Evolutionary conservation across 2,113 vertebrate species (phyloP).

Genomic region (Alethe castanea): DNA sequence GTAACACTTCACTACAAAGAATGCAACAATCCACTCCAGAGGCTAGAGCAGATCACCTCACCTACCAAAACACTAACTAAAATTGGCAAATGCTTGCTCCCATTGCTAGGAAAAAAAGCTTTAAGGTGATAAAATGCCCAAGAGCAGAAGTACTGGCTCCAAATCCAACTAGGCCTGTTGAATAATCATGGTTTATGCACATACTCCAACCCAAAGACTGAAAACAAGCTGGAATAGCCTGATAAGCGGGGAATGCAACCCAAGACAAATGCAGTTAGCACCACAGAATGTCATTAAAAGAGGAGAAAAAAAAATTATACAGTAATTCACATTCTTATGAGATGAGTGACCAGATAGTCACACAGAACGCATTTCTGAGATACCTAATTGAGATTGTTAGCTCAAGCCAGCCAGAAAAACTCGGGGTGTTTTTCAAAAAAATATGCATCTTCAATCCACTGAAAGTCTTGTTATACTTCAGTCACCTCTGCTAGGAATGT

Average conservation of each 20-base stretch:
- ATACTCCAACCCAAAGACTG: background rate
- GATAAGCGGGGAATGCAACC: constrained; percentile 7
- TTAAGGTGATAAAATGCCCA: background rate
- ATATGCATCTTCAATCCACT: background rate
- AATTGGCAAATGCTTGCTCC: background rate
- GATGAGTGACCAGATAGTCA: background rate
- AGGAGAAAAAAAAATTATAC: background rate
- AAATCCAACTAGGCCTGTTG: background rate
- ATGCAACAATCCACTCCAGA: background rate
- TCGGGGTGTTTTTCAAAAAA: background rate
- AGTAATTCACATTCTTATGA: background rate
- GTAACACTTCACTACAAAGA: background rate
- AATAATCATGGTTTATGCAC: background rate
- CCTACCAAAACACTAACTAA: background rate
- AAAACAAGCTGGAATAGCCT: background rate
- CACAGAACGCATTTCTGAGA: background rate
- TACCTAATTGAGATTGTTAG: background rate
- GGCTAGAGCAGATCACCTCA: background rate
- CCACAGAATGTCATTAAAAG: background rate
- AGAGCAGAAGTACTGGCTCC: background rate
- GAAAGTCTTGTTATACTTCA: background rate
- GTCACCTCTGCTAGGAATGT: background rate
- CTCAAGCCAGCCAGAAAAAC: background rate
- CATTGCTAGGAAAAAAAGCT: background rate
- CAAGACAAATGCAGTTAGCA: background rate